phyloP scores from a whole-genome alignment of 2,797 vertebrate species.

The Artibeus jamaicensis region DNA sequence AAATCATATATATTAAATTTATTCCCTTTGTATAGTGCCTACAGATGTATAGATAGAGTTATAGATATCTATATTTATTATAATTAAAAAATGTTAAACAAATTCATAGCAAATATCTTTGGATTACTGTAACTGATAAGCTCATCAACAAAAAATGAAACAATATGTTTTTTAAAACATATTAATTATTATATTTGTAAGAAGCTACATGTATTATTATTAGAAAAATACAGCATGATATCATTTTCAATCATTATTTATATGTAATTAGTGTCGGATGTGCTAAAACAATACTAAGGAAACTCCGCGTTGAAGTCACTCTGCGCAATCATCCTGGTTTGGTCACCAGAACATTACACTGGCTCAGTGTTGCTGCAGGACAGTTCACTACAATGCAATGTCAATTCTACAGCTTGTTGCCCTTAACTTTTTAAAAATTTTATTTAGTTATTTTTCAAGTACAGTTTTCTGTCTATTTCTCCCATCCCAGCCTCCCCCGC shows the following conservation, averaged over 20 bases:
- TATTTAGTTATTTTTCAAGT: too few relatives aligned
- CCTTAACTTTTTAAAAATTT: not conserved
- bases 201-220: not conserved
- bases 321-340: not conserved
- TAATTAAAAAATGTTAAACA: not conserved
- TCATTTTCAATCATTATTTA: not conserved
- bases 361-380: not conserved
- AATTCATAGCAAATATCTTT: not conserved
- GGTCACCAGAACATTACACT: not conserved
- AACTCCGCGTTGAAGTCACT: not conserved
- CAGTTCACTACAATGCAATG: not conserved
- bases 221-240: not conserved
- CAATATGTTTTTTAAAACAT: not conserved
- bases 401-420: not conserved
- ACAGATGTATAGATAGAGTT: not conserved
- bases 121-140: not conserved
- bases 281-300: not conserved
- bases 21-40: not conserved
- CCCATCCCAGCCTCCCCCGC: too few relatives aligned
- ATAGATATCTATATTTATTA: too few relatives aligned
- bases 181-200: not conserved
- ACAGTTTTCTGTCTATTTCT: too few relatives aligned
- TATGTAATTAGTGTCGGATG: not conserved
- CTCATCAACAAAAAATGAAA: not conserved
- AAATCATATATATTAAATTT: not conserved